These are phyloP conservation scores for Tragelaphus oryx DNA, from an alignment of 2,797 vertebrate genomes.

Conservation along the genomic window DNA sequence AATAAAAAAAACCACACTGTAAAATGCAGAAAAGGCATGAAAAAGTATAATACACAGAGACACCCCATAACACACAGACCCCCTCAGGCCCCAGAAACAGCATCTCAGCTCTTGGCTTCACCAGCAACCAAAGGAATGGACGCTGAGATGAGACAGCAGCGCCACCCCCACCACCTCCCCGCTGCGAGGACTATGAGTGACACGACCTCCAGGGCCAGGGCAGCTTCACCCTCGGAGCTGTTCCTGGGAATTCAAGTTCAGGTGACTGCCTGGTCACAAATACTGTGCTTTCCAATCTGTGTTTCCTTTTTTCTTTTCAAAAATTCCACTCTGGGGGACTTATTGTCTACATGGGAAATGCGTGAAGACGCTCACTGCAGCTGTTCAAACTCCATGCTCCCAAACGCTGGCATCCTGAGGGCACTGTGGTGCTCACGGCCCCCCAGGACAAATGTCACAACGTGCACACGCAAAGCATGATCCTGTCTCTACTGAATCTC, in stretches of 20 bases:
- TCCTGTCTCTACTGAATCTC: neutral
- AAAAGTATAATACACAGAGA: neutral
- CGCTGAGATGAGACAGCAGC: rapidly evolving
- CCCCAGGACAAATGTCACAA: rapidly evolving
- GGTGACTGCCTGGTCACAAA: neutral
- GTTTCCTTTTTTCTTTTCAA: neutral
- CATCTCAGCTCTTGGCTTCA: neutral
- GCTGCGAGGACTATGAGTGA: rapidly evolving
- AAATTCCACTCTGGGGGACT: neutral
- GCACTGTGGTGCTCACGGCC: rapidly evolving
- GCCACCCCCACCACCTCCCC: neutral
- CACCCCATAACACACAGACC: neutral
- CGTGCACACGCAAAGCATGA: rapidly evolving
- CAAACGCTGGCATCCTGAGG: rapidly evolving
- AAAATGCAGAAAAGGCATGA: neutral
- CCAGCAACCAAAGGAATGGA: neutral
- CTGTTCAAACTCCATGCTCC: neutral
- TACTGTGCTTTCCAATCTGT: rapidly evolving
- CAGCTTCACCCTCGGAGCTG: neutral
- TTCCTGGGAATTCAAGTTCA: neutral
- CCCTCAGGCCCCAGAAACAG: neutral
- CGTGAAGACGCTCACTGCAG: rapidly evolving
- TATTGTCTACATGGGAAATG: rapidly evolving
- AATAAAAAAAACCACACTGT: rapidly evolving
- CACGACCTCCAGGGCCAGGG: rapidly evolving